Percentiles rank a stretch among this genome's conserved stretches.
phyloP scores from a whole-genome alignment of 2,113 vertebrate species.

The Elephas maximus region DNA sequence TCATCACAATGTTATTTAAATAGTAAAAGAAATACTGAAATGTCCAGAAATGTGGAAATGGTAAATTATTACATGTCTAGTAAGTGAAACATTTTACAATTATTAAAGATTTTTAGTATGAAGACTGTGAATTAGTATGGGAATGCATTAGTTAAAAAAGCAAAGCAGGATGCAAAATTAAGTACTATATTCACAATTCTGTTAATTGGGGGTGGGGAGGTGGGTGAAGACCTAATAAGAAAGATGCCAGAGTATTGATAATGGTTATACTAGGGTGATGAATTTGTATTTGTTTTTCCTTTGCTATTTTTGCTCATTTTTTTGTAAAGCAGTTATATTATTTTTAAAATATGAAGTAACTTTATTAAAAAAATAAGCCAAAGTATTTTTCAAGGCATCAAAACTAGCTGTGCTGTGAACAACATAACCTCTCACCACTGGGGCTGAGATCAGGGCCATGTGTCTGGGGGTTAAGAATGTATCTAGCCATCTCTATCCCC shows the following conservation, averaged over 20 bases:
- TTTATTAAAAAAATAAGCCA: slow-evolving; percentile 30
- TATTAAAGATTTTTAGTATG: neutral
- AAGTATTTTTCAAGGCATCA: neutral
- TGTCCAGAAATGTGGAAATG: neutral
- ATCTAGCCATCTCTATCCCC: neutral
- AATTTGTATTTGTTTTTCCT: neutral
- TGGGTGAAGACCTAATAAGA: neutral
- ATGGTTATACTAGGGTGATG: neutral
- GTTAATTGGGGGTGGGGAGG: neutral
- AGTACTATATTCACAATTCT: neutral
- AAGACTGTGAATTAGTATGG: neutral
- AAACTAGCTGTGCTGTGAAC: neutral
- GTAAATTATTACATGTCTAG: neutral
- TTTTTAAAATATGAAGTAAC: slow-evolving; percentile 42
- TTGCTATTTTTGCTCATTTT: neutral
- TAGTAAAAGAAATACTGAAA: neutral
- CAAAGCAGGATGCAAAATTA: neutral
- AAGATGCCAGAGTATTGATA: neutral
- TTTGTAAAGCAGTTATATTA: neutral
- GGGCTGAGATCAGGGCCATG: neutral
- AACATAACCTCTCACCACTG: neutral
- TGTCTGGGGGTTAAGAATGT: neutral
- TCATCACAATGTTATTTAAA: slow-evolving; percentile 3
- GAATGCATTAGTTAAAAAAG: neutral
- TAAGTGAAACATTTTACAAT: slow-evolving; percentile 16